phyloP scores from a whole-genome alignment of 2,888 invertebrate species.

The Pollenia angustigena region DNA sequence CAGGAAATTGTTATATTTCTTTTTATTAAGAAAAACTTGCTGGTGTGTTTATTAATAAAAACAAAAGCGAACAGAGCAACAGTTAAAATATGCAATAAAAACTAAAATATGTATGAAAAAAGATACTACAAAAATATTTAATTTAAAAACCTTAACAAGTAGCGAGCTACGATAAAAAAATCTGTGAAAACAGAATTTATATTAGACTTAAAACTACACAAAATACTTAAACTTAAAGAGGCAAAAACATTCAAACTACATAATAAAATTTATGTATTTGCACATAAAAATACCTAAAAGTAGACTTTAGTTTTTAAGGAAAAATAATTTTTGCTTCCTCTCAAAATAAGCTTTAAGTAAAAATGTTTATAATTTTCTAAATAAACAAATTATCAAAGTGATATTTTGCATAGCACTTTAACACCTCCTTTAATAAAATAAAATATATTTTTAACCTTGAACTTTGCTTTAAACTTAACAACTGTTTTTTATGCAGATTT shows the following conservation, averaged over 20 bases:
- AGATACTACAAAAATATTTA: no score
- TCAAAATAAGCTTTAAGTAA: neutral
- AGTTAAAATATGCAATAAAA: no score
- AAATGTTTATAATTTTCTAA: neutral
- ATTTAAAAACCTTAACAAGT: no score
- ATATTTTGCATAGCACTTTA: neutral
- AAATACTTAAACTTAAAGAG: neutral
- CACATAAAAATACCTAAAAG: neutral
- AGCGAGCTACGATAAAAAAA: no score
- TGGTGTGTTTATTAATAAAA: no score
- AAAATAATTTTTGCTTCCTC: neutral
- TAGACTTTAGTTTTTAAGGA: neutral
- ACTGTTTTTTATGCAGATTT: neutral
- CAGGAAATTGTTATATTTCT: no score
- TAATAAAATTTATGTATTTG: neutral
- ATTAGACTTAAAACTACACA: neutral
- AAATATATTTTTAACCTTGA: conserved; percentile 10
- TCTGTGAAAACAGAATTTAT: no score
- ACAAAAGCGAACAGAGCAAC: no score
- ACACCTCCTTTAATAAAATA: neutral
- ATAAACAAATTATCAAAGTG: conserved; percentile 2
- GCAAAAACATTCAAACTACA: neutral
- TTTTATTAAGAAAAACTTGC: no score
- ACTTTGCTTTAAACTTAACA: neutral
- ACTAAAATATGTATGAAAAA: no score